Evolutionary conservation across 2,888 invertebrate genomes (phyloP).

Genomic region (Pyrrhosoma nymphula): DNA sequence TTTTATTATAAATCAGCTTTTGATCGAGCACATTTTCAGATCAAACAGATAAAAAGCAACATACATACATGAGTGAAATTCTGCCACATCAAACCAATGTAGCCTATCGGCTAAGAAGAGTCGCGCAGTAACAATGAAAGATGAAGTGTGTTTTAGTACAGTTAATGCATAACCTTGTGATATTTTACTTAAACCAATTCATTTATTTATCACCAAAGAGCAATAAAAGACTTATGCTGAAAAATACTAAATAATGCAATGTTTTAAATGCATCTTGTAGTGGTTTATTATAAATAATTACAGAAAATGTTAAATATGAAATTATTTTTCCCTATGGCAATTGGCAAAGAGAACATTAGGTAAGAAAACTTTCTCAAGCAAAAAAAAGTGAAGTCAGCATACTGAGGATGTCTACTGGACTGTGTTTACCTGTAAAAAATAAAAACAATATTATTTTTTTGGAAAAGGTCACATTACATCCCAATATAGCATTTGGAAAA

Average conservation of each 20-base stretch:
- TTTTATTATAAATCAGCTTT: not conserved
- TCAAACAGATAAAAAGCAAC: not conserved
- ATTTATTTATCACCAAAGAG: not conserved
- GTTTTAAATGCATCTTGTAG: not conserved
- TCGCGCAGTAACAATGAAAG: not conserved
- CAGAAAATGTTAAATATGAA: conserved; percentile 20
- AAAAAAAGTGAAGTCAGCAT: not conserved
- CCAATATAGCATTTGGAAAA: too few species aligned
- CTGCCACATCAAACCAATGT: not conserved
- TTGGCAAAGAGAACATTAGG: not conserved
- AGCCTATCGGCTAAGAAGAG: not conserved
- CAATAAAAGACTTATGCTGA: not conserved
- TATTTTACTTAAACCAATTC: not conserved
- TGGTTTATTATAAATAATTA: conserved; percentile 10
- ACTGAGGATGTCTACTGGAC: not conserved
- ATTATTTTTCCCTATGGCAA: not conserved
- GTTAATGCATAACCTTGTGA: not conserved
- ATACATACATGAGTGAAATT: not conserved
- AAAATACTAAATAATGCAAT: not conserved
- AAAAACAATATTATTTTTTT: not conserved
- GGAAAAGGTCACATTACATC: too few species aligned
- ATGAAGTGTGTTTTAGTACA: not conserved
- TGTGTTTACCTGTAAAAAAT: conserved; percentile 54
- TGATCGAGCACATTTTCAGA: not conserved
- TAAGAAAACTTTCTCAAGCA: not conserved